Evolutionary conservation across 2,888 invertebrate species (phyloP).

Genomic region (Protophormia terraenovae): DNA sequence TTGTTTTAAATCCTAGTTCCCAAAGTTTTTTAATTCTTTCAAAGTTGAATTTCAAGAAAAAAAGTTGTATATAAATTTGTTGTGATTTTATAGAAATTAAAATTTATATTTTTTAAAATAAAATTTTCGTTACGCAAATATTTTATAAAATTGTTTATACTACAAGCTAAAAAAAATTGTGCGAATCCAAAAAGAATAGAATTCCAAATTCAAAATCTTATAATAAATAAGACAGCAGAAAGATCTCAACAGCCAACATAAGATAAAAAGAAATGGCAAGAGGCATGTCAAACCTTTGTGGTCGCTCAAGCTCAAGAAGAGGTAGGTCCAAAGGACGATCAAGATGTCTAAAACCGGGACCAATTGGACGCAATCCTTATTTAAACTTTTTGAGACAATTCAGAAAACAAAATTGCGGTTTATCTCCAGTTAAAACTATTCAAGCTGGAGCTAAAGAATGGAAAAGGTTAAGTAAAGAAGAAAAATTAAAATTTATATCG

Average conservation of each 20-base stretch:
- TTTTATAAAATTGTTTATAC: too few relatives aligned
- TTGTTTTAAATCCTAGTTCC: neutral
- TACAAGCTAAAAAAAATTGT: too few relatives aligned
- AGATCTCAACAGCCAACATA: neutral
- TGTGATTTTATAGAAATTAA: neutral
- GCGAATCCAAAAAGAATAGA: too few relatives aligned
- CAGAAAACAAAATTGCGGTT: conserved; percentile 40
- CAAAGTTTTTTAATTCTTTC: conserved; percentile 18
- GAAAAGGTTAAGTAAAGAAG: neutral
- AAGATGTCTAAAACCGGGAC: conserved; percentile 44
- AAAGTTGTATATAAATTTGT: neutral
- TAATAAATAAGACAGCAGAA: too few relatives aligned
- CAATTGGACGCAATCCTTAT: conserved; percentile 41
- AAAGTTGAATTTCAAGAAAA: neutral
- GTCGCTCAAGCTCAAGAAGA: neutral
- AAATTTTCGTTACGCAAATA: too few relatives aligned
- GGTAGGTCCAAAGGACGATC: neutral
- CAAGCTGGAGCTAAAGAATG: conserved; percentile 48
- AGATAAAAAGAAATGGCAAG: neutral
- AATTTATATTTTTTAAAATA: neutral
- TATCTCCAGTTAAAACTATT: conserved; percentile 20
- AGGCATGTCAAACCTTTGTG: neutral
- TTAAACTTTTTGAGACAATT: conserved; percentile 49
- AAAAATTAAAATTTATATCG: neutral
- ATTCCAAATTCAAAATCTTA: too few relatives aligned